Percentiles rank a stretch among this genome's conserved stretches.
phyloP scores from a whole-genome alignment of 1,140 invertebrate genomes.

The Trypoxylus dichotomus region DNA sequence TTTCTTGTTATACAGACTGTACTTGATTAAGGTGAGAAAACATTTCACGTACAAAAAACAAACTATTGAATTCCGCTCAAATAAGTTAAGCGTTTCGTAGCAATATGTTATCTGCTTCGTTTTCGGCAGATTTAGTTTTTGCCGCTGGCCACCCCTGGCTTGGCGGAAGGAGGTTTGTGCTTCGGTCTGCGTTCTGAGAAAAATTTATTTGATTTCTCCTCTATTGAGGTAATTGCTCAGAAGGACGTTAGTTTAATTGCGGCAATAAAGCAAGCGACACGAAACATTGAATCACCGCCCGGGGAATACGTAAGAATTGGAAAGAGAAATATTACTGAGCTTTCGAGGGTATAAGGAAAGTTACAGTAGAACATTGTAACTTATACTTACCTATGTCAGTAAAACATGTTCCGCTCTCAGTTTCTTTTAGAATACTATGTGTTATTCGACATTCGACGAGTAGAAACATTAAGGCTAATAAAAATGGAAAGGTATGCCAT shows the following conservation, averaged over 20 bases:
- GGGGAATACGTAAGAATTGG: not conserved
- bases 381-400: too few relatives aligned
- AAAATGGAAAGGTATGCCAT: too few relatives aligned
- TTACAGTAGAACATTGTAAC: not conserved
- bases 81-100: not conserved
- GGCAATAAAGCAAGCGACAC: not conserved
- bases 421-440: too few relatives aligned
- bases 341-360: not conserved
- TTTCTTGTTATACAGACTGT: too few relatives aligned
- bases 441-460: too few relatives aligned
- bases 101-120: not conserved
- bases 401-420: too few relatives aligned
- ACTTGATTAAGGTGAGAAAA: too few relatives aligned
- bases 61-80: too few relatives aligned
- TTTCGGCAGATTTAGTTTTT: not conserved
- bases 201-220: slow-evolving; percentile 19
- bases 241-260: slow-evolving; percentile 6
- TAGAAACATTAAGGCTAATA: too few relatives aligned
- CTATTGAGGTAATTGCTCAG: slow-evolving; percentile 14
- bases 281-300: not conserved
- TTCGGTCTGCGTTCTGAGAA: not conserved
- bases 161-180: not conserved
- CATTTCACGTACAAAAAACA: too few relatives aligned
- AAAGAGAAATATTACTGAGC: not conserved
- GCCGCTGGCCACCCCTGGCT: not conserved